Percentiles rank a stretch among this genome's conserved stretches.
These are phyloP conservation scores for Chrysolina americana DNA, from an alignment of 2,888 invertebrate species.

Conservation along the genomic window DNA sequence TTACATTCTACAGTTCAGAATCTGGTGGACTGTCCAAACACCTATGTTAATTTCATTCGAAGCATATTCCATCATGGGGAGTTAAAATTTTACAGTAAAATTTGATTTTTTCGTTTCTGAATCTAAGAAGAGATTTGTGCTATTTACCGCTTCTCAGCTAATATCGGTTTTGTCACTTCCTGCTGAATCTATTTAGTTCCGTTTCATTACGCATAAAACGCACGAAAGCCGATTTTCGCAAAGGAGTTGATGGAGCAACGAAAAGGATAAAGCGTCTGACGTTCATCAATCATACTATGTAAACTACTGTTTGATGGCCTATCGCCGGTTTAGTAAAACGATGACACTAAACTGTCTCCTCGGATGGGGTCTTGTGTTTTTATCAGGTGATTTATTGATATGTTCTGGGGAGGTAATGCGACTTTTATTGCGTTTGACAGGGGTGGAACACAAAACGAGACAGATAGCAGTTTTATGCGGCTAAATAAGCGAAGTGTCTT, in stretches of 20 bases:
- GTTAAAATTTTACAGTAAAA: too few species aligned
- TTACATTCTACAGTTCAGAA: too few species aligned
- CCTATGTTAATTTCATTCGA: too few species aligned
- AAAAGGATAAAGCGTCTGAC: slow-evolving; percentile 35
- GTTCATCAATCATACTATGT: slow-evolving; percentile 50
- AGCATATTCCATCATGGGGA: too few species aligned
- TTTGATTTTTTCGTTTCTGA: too few species aligned
- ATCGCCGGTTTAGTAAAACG: slow-evolving; percentile 54
- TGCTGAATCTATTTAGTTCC: slow-evolving; percentile 8
- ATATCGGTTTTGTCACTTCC: neutral
- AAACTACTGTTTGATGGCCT: slow-evolving; percentile 51
- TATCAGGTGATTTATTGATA: slow-evolving; percentile 57
- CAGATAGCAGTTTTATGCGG: neutral
- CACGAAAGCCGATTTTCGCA: slow-evolving; percentile 4
- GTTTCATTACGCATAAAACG: slow-evolving; percentile 18
- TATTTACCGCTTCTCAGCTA: neutral
- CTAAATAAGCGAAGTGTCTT: neutral
- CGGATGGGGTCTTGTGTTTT: slow-evolving; percentile 50
- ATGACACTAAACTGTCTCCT: slow-evolving; percentile 55
- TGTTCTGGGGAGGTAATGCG: slow-evolving; percentile 47
- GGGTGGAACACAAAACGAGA: slow-evolving; percentile 24
- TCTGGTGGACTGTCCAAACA: too few species aligned
- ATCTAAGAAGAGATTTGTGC: neutral
- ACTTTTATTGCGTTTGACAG: slow-evolving; percentile 41
- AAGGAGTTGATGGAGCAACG: slow-evolving; percentile 5